phyloP scores from a whole-genome alignment of 2,113 vertebrate species.

The Psilopsiagon aurifrons region DNA sequence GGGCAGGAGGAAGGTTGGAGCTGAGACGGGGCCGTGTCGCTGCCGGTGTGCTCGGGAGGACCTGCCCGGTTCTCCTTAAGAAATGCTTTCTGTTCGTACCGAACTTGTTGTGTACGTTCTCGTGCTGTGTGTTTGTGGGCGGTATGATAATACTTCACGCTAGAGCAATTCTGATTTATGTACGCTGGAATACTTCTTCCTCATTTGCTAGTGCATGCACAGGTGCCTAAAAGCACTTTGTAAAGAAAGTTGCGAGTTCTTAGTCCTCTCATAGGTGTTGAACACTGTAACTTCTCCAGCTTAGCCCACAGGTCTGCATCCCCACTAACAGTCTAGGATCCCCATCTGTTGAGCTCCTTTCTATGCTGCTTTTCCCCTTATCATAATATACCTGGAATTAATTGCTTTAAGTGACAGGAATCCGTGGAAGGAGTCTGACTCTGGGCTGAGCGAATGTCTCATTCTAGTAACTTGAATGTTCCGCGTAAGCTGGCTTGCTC shows the following conservation, averaged over 20 bases:
- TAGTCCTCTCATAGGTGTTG: neutral
- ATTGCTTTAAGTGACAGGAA: neutral
- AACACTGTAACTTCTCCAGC: fast-evolving
- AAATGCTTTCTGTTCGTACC: neutral
- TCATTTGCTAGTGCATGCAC: neutral
- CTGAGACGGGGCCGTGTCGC: neutral
- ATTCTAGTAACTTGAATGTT: neutral
- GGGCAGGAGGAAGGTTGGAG: neutral
- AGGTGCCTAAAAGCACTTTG: neutral
- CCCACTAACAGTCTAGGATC: fast-evolving
- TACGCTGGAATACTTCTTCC: neutral
- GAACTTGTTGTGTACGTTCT: neutral
- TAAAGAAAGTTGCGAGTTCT: neutral
- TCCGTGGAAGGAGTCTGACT: neutral
- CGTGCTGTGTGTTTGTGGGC: neutral
- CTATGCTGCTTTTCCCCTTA: neutral
- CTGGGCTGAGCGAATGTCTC: neutral
- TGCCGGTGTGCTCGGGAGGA: neutral
- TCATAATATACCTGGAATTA: neutral
- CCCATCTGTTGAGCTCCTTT: neutral
- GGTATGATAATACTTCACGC: neutral
- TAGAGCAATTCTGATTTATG: neutral
- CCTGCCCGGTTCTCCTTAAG: neutral
- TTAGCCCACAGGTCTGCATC: neutral
- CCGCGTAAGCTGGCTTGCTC: neutral